Conservation (phyloP, 2,888 invertebrate genomes). For the Gerris lacustris region DNA sequence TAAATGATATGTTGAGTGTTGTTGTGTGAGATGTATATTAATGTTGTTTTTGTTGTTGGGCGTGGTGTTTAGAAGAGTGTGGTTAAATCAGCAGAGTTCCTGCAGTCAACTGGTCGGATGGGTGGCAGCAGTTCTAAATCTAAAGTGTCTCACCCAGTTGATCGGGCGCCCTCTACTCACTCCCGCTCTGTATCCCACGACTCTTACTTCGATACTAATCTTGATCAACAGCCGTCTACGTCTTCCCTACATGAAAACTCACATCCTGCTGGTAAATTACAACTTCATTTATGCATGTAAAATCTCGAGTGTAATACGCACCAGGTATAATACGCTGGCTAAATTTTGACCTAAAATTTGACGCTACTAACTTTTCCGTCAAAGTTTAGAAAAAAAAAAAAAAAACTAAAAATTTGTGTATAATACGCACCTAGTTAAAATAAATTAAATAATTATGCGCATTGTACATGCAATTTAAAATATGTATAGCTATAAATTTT, state of each 20-base stretch:
- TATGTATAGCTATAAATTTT: too few relatives aligned
- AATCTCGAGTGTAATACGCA: too few relatives aligned
- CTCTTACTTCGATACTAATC: constrained; percentile 75
- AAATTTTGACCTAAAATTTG: too few relatives aligned
- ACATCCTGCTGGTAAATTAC: not conserved
- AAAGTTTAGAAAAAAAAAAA: too few relatives aligned
- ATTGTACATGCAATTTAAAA: too few relatives aligned
- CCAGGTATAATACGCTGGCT: too few relatives aligned
- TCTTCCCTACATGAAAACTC: constrained; percentile 22
- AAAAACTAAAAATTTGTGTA: too few relatives aligned
- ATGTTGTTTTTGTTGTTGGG: not conserved
- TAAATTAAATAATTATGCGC: too few relatives aligned
- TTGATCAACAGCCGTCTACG: constrained; percentile 21
- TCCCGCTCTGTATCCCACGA: constrained; percentile 73
- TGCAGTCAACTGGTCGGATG: constrained; percentile 39
- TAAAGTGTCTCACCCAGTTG: constrained; percentile 8
- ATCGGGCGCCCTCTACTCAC: constrained; percentile 31
- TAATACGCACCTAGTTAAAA: too few relatives aligned
- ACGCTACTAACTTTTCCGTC: too few relatives aligned
- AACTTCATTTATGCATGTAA: too few relatives aligned
- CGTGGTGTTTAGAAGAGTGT: constrained; percentile 32
- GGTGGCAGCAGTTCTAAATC: constrained; percentile 28
- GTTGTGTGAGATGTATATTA: not conserved
- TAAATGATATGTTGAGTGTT: too few relatives aligned
- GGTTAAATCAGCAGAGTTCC: constrained; percentile 58